Evolutionary conservation across 2,797 vertebrate genomes (phyloP).

Genomic region (Todus mexicanus): DNA sequence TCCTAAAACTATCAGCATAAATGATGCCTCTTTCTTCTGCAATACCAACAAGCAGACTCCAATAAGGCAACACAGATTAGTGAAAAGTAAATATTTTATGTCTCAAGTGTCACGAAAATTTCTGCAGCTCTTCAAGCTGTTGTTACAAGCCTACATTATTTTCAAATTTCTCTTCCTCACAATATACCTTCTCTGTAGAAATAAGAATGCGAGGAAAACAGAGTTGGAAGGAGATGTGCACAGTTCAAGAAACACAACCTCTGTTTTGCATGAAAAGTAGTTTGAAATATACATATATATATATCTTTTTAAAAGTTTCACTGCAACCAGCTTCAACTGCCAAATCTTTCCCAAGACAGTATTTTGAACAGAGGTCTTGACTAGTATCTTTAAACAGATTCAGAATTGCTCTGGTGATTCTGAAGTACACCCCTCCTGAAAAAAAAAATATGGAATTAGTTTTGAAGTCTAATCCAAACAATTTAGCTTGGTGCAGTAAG

Average conservation of each 20-base stretch:
- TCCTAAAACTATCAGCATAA: neutral
- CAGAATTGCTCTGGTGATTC: neutral
- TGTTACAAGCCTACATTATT: neutral
- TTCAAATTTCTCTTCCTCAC: neutral
- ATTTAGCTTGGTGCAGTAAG: neutral
- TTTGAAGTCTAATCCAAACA: neutral
- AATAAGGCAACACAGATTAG: neutral
- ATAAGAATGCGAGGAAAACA: neutral
- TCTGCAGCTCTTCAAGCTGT: neutral
- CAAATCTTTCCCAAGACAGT: neutral
- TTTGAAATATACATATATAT: too few relatives aligned
- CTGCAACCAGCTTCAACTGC: neutral
- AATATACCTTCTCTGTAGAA: neutral
- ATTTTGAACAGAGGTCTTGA: neutral
- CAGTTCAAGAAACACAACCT: neutral
- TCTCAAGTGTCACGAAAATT: neutral
- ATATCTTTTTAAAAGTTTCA: neutral
- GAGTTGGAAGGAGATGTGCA: neutral
- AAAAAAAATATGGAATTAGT: neutral
- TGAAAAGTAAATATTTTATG: neutral
- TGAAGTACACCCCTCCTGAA: neutral
- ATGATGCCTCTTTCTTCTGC: neutral
- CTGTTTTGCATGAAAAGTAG: neutral
- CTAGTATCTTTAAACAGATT: neutral
- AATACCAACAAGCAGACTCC: neutral